Percentiles rank a stretch among this genome's conserved stretches.
Conservation (phyloP, 2,113 vertebrate species). For the Riparia riparia region DNA sequence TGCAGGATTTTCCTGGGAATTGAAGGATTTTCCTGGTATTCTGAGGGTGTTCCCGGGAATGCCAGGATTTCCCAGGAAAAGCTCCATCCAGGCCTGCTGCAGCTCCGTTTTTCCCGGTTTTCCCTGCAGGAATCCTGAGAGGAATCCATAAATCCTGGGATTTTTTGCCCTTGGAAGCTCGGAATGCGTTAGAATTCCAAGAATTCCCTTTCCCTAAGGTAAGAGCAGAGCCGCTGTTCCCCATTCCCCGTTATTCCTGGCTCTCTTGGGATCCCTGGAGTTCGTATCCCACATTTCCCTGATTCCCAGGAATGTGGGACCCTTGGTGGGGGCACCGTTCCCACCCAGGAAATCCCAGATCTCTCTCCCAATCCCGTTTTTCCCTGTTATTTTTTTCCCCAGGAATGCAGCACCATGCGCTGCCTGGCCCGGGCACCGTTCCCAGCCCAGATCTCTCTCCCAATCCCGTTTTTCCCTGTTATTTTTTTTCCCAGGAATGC, state of each 20-base stretch:
- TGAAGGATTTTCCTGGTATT: background rate
- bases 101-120: background rate
- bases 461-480: background rate
- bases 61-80: accelerated
- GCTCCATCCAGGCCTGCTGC: background rate
- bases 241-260: accelerated
- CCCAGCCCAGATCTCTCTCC: background rate
- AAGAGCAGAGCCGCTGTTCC: background rate
- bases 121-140: background rate
- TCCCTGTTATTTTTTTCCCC: background rate
- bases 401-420: background rate
- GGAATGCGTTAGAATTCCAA: slow-evolving; percentile 59
- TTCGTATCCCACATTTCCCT: background rate
- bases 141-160: background rate
- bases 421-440: too few species aligned
- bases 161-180: background rate
- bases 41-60: background rate
- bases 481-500: background rate
- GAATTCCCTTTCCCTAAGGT: slow-evolving; percentile 68
- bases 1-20: accelerated
- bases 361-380: background rate
- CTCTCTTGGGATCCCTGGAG: background rate
- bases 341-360: background rate
- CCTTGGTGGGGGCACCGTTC: accelerated
- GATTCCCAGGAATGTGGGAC: background rate